These are phyloP conservation scores for Eospalax fontanierii DNA, from an alignment of 2,797 vertebrate genomes.

Conservation along the genomic window DNA sequence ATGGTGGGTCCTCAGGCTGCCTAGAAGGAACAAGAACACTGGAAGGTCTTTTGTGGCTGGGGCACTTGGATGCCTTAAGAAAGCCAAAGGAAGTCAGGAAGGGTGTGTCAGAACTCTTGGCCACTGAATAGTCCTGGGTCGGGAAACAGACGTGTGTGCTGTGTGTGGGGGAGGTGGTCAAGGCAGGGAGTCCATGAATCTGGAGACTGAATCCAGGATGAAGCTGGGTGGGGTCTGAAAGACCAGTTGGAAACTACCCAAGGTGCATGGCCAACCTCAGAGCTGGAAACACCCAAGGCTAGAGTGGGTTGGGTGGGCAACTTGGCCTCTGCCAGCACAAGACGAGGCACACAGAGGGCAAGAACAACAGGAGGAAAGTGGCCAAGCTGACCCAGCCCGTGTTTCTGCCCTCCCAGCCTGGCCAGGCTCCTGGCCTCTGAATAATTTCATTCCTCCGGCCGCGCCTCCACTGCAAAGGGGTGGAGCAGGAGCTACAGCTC, in stretches of 20 bases:
- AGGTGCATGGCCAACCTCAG: fast-evolving
- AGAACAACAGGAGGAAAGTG: slow-evolving; percentile 51
- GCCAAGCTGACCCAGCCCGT: neutral
- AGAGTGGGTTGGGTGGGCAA: neutral
- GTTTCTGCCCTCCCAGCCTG: slow-evolving; percentile 44
- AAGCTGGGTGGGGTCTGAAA: neutral
- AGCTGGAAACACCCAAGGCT: neutral
- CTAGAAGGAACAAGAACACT: neutral
- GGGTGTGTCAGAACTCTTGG: neutral
- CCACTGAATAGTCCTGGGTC: neutral
- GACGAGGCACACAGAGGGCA: neutral
- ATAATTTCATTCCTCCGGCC: neutral
- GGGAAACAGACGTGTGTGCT: neutral
- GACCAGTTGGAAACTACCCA: neutral
- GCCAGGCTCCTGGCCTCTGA: neutral
- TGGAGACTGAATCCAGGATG: neutral
- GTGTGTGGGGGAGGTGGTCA: fast-evolving
- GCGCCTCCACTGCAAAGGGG: slow-evolving; percentile 1
- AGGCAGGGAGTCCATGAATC: neutral
- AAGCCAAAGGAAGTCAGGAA: neutral
- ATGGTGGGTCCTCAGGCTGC: neutral
- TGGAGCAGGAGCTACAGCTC: neutral
- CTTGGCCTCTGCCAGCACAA: no score
- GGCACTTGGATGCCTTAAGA: no score
- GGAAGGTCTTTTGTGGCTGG: neutral